These are phyloP conservation scores for Ursus arctos DNA, from an alignment of 2,113 vertebrate genomes.

Conservation along the genomic window DNA sequence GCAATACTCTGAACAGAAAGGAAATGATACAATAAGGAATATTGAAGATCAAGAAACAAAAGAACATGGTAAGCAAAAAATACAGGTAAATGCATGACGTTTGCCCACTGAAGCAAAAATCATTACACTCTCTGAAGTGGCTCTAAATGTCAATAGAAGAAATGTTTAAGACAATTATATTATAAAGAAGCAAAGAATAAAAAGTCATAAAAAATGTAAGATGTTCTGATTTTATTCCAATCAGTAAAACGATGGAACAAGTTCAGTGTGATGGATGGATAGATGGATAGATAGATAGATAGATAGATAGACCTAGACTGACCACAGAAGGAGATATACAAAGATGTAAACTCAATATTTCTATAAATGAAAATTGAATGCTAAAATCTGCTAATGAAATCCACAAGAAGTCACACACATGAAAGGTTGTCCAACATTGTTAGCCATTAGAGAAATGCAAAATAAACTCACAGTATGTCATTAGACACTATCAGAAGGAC, in stretches of 20 bases:
- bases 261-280: not conserved
- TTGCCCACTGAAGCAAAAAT: not conserved
- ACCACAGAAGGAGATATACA: not conserved
- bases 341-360: not conserved
- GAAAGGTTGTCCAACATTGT: not conserved
- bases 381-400: not conserved
- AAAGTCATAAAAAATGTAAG: not conserved
- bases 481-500: not conserved
- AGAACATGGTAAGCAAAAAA: not conserved
- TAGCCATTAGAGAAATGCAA: not conserved
- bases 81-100: not conserved
- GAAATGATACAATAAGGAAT: not conserved
- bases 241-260: not conserved
- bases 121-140: not conserved
- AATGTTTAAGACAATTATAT: not conserved
- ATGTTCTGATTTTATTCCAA: not conserved
- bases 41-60: not conserved
- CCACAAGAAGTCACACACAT: not conserved
- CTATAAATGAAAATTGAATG: not conserved
- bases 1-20: not conserved
- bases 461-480: not conserved
- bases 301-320: not conserved
- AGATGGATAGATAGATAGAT: too few species aligned
- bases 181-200: not conserved
- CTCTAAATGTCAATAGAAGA: not conserved